These are phyloP conservation scores for Aplodontia rufa DNA, from an alignment of 2,113 vertebrate species.

Conservation along the genomic window DNA sequence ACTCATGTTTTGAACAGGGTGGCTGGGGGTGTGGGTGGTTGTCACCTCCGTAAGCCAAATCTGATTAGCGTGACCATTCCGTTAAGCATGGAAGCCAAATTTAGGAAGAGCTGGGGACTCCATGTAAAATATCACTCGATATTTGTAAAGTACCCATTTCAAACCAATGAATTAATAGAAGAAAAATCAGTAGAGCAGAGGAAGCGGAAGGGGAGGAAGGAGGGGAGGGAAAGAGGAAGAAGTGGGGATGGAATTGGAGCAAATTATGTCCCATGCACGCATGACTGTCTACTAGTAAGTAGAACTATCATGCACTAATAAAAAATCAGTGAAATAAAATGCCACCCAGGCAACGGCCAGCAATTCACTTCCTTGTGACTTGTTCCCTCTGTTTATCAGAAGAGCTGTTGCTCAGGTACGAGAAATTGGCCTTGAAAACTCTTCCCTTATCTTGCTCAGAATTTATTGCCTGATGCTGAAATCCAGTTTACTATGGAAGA, in stretches of 20 bases:
- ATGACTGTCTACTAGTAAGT: too few species aligned
- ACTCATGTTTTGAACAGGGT: not conserved
- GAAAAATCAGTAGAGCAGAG: too few species aligned
- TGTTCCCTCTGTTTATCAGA: not conserved
- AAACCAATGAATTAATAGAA: too few species aligned
- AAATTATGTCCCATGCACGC: too few species aligned
- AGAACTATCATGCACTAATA: too few species aligned
- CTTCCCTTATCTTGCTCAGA: not conserved
- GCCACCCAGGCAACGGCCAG: not conserved
- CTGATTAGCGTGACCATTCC: not conserved
- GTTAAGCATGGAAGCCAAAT: not conserved
- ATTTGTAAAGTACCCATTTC: too few species aligned
- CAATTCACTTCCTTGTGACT: not conserved
- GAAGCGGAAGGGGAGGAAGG: too few species aligned
- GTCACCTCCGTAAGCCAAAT: not conserved
- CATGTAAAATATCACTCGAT: not conserved
- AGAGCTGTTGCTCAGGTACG: not conserved
- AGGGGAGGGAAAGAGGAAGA: too few species aligned
- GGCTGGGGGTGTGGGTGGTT: not conserved
- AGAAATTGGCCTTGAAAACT: not conserved
- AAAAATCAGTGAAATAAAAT: not conserved
- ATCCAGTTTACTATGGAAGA: not conserved
- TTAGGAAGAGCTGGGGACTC: too few species aligned
- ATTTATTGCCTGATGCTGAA: not conserved
- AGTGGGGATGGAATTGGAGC: too few species aligned